These are phyloP conservation scores for Pollachius pollachius DNA, from an alignment of 2,113 vertebrate species.

Conservation along the genomic window DNA sequence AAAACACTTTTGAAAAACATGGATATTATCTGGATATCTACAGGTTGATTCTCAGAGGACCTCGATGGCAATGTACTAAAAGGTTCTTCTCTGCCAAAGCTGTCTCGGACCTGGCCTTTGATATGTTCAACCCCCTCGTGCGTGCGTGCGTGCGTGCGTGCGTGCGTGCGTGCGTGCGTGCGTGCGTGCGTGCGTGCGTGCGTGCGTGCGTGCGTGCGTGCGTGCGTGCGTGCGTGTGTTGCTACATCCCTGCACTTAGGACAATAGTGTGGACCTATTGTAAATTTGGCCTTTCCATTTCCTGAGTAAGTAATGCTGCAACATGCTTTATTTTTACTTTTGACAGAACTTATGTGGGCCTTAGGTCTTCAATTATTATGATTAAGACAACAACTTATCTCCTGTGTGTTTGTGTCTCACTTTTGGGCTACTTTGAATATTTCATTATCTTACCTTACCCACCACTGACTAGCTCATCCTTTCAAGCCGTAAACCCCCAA, in stretches of 20 bases:
- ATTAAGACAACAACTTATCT: too few relatives aligned
- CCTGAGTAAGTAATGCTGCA: too few relatives aligned
- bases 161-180: neutral
- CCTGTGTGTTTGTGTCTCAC: too few relatives aligned
- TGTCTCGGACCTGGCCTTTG: neutral
- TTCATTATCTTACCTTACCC: too few relatives aligned
- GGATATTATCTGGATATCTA: neutral
- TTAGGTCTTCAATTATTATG: too few relatives aligned
- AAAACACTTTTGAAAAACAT: neutral
- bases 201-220: neutral
- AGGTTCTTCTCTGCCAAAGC: neutral
- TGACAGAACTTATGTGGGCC: too few relatives aligned
- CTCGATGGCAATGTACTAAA: neutral
- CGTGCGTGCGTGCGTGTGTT: neutral
- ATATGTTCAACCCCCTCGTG: neutral
- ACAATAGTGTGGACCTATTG: neutral
- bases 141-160: neutral
- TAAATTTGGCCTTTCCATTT: slow-evolving; percentile 1
- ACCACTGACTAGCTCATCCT: too few relatives aligned
- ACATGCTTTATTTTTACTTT: too few relatives aligned
- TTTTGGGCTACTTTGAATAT: too few relatives aligned
- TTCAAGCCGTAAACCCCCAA: too few relatives aligned
- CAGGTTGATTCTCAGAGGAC: neutral
- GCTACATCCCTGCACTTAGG: neutral
- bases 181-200: neutral